Evolutionary conservation across 2,113 vertebrate species (phyloP).

Genomic region (Anoura caudifer): DNA sequence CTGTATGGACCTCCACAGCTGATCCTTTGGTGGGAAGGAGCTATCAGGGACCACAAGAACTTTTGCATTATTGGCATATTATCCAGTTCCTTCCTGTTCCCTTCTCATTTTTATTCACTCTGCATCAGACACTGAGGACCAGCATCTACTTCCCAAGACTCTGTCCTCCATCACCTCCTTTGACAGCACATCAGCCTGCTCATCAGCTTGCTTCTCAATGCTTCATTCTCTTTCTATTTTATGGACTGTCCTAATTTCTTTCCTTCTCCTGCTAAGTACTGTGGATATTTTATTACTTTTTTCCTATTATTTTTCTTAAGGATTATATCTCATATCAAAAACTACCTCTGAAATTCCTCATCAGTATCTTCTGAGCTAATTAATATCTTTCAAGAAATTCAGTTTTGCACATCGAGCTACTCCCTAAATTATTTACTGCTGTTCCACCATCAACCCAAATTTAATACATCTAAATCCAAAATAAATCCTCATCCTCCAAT

Average conservation of each 20-base stretch:
- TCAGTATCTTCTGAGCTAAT: neutral
- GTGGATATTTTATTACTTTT: neutral
- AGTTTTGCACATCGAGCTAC: neutral
- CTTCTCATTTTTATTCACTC: neutral
- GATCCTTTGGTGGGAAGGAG: neutral
- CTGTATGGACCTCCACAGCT: neutral
- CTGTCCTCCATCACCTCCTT: too few relatives aligned
- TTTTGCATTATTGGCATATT: rapidly evolving
- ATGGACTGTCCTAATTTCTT: neutral
- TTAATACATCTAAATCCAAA: neutral
- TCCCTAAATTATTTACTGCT: neutral
- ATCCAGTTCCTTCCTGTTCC: neutral
- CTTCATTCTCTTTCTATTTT: neutral
- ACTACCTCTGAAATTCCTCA: neutral
- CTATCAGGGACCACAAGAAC: neutral
- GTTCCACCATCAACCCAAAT: neutral
- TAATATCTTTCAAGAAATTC: neutral
- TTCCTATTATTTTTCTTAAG: neutral
- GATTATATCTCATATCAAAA: neutral
- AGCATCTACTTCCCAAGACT: neutral
- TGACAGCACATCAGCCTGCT: too few relatives aligned
- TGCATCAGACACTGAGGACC: neutral
- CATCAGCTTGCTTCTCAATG: neutral
- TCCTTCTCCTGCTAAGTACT: neutral
- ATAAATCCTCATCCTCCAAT: neutral